Percentiles rank a stretch among this genome's conserved stretches.
Conservation (phyloP, 2,113 vertebrate species). For the Cynocephalus volans region DNA sequence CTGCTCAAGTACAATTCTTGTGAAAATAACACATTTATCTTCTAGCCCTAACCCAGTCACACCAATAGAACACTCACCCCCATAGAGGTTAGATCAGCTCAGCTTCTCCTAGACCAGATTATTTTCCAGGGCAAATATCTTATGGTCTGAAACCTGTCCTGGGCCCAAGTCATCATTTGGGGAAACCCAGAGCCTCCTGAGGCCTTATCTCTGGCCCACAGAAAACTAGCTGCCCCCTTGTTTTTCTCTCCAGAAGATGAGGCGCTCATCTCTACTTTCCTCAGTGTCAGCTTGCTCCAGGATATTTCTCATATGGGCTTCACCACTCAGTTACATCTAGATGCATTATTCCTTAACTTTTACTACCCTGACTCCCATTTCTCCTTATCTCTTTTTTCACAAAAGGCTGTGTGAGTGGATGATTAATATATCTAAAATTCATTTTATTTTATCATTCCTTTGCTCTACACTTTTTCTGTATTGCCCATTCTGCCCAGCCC, state of each 20-base stretch:
- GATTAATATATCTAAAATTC: neutral
- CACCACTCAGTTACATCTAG: neutral
- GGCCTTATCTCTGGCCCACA: neutral
- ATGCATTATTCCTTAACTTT: neutral
- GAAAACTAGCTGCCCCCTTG: neutral
- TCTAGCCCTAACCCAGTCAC: neutral
- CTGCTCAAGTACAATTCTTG: neutral
- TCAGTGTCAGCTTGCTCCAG: neutral
- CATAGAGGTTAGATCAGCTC: neutral
- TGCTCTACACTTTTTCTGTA: neutral
- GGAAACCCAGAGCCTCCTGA: neutral
- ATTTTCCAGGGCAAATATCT: neutral
- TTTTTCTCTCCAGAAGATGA: neutral
- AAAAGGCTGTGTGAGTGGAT: neutral
- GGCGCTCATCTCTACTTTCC: neutral
- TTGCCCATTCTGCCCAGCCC: neutral
- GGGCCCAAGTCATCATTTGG: rapidly evolving
- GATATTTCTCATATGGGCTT: neutral
- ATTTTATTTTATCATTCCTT: neutral
- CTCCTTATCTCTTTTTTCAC: neutral
- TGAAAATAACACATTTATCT: neutral
- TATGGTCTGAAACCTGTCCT: neutral
- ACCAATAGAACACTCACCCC: neutral
- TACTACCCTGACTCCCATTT: neutral
- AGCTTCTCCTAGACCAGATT: neutral